phyloP scores from a whole-genome alignment of 2,113 vertebrate species.

The Pygoscelis antarcticus region DNA sequence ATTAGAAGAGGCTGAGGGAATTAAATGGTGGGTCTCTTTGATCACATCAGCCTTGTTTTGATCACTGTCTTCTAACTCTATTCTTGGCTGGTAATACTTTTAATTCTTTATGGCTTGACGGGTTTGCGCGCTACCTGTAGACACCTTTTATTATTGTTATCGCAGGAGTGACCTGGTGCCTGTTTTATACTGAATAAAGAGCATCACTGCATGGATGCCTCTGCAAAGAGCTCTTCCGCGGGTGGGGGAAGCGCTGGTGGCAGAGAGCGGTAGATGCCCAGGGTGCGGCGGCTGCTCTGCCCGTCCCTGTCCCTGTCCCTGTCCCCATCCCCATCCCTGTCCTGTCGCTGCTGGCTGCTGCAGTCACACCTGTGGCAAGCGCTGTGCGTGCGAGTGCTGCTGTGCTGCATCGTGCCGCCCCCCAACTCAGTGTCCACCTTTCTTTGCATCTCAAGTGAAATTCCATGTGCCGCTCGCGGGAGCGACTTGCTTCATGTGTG shows the following conservation, averaged over 20 bases:
- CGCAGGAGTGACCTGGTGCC: fast-evolving
- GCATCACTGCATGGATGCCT: too few relatives aligned
- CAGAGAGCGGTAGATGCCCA: fast-evolving
- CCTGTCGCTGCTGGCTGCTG: background rate
- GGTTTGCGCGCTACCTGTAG: background rate
- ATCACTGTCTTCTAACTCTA: background rate
- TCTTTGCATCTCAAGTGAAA: too few relatives aligned
- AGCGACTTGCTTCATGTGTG: fast-evolving
- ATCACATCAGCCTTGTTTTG: slow-evolving; percentile 5
- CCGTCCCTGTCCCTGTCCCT: background rate
- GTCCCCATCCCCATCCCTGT: background rate
- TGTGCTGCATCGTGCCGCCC: background rate
- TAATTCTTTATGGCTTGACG: background rate
- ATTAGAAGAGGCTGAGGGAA: background rate
- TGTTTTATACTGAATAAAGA: background rate
- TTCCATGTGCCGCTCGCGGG: background rate
- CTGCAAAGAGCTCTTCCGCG: background rate
- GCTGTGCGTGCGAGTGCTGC: background rate
- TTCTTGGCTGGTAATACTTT: background rate
- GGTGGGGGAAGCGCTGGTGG: background rate
- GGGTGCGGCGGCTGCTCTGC: background rate
- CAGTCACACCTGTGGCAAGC: background rate
- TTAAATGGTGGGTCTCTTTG: background rate
- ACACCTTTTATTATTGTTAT: background rate
- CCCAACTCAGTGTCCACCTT: background rate